Conservation (phyloP, 2,113 vertebrate genomes). For the Amblyornis subalaris region DNA sequence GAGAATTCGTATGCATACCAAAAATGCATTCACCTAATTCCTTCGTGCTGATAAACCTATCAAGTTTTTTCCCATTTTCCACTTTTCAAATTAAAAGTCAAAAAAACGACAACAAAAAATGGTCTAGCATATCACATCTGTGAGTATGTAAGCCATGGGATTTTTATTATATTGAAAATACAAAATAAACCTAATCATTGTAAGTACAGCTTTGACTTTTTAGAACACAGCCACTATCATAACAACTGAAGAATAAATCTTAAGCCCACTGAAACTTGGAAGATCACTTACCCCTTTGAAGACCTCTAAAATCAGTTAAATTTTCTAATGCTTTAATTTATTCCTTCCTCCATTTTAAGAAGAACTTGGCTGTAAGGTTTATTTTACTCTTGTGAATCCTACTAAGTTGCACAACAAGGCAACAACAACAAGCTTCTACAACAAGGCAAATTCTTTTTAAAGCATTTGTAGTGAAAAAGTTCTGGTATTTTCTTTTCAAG, state of each 20-base stretch:
- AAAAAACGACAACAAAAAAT: not conserved
- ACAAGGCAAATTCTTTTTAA: not conserved
- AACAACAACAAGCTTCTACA: too few relatives aligned
- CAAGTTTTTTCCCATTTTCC: not conserved
- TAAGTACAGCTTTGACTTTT: not conserved
- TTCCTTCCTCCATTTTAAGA: not conserved
- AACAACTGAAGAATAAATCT: not conserved
- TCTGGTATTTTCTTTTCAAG: not conserved
- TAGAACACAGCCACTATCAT: not conserved
- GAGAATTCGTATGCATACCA: not conserved
- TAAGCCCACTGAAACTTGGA: not conserved
- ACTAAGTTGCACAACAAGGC: fast-evolving
- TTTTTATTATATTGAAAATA: not conserved
- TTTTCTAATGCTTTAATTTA: not conserved
- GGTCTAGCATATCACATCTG: not conserved
- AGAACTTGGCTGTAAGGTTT: not conserved
- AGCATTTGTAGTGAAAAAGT: not conserved
- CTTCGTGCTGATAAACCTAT: not conserved
- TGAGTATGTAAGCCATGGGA: not conserved
- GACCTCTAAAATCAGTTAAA: not conserved
- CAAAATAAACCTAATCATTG: not conserved
- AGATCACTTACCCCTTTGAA: not conserved
- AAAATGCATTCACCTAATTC: not conserved
- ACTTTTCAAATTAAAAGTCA: not conserved
- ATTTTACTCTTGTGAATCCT: not conserved